Evolutionary conservation across 1,140 invertebrate species (phyloP).

Genomic region (Drosophila tani): DNA sequence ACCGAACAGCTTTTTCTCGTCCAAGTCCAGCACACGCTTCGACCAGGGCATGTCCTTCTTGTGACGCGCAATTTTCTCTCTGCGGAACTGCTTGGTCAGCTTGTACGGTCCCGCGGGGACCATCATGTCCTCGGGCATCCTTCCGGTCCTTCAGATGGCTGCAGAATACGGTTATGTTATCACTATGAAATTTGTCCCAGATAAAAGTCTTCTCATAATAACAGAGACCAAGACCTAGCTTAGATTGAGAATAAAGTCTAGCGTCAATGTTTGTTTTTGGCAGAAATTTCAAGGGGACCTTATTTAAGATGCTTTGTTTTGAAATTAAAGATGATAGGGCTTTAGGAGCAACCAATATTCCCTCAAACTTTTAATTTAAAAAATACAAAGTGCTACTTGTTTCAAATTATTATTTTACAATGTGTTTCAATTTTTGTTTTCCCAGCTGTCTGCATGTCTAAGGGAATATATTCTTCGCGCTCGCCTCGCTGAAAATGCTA

Average conservation of each 20-base stretch:
- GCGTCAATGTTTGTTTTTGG: too few relatives aligned
- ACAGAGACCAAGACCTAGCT: neutral
- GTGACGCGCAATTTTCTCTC: conserved; percentile 17
- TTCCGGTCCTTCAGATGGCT: neutral
- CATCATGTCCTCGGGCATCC: conserved; percentile 40
- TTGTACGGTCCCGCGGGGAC: conserved; percentile 43
- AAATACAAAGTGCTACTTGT: too few relatives aligned
- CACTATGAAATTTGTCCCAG: neutral
- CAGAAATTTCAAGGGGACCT: too few relatives aligned
- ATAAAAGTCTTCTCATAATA: neutral
- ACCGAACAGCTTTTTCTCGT: conserved; percentile 29
- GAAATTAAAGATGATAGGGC: too few relatives aligned
- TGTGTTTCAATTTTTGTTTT: neutral
- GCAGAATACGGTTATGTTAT: neutral
- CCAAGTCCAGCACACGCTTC: conserved; percentile 50
- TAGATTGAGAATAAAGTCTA: neutral
- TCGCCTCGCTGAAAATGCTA: conserved; percentile 5
- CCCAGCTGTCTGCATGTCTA: conserved; percentile 1
- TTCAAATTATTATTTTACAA: neutral
- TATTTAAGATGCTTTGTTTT: too few relatives aligned
- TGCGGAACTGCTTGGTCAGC: conserved; percentile 53
- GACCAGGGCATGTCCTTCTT: conserved; percentile 58
- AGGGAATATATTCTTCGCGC: neutral
- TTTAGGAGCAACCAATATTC: too few relatives aligned
- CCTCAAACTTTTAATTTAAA: too few relatives aligned